Base-by-base conservation (phyloP, 2,113 vertebrate species). In the Pagrus major region DNA sequence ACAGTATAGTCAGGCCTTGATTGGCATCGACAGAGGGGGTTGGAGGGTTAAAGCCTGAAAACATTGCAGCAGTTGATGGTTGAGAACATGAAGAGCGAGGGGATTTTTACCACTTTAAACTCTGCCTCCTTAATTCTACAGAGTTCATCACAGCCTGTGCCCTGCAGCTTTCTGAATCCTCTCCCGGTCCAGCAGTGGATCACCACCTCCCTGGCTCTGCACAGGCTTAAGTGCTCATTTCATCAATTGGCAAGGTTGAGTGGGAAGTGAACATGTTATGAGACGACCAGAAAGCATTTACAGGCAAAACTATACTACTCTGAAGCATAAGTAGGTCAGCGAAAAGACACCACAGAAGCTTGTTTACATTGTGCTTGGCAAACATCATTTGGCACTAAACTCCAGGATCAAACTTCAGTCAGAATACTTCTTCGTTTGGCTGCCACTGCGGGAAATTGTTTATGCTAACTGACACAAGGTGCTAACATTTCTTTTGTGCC, bases 401-500 rank as follows among this genome's bases (percentile, higher is more conserved):
- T 59, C 67, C 25, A 23, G 23, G n/a, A 59, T 15, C 27, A 23
- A 33, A 54, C 20, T 21, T 68, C 23, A 39, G 11, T 56, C 39
- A 31, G 15, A 42, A 59, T 5, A 52, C 29, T 20, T 72, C 35
- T 29, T 42, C 46, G 12, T 47, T 46, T 73, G 61, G 51, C 60
- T 59, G 63, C 37, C 2, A 1, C n/a, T 71, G 44, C 37, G 54
- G 35, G 44, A 55, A 42, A 54, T n/a, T 61, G 66, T 74, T 64
- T 20, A 25, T 74, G 23, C 6, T 68, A 67, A 59, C 27, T 23
- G 51, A 55, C 27, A 42, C 31, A 58, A 55, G 71, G 70, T 52
- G 44, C 65, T 37, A 59, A 69, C 52, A 21, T 29, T 65, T 77
- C 63, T 66, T 71, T 84, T 87, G 73, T 66, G 14, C 21, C 15